Evolutionary conservation across 2,113 vertebrate genomes (phyloP), one percentile per base, ranked within the genome.

Genomic region (Gobius niger): DNA sequence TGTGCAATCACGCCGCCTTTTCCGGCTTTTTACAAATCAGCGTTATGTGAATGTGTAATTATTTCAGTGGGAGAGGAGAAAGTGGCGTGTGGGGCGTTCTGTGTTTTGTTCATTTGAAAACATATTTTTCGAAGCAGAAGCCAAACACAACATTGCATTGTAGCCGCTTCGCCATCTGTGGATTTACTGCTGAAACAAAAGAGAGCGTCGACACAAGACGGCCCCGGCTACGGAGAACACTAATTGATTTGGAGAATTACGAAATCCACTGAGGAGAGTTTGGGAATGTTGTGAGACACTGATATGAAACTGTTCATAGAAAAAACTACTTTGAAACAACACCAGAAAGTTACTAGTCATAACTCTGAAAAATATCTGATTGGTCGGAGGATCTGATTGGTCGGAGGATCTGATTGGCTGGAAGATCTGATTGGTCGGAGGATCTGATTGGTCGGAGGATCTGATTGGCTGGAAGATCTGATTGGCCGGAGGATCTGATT

Each of bases 11-110:
- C 34, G 68, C 65, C 78, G 67, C 66, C 59, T 65, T 59, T n/a
- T 24, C 34, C 34, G 18, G 59, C 53, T 7, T 60, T 16, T 50
- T 75, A 81, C 72, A 80, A 81, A 85, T 88, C 82, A 75, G 71
- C 80, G 85, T 75, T 77, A 61, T 84, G 75, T 82, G 68, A 80
- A 88, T 82, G 68, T 75, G 70, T 83, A 82, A 86, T 88, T 87
- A 84, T 86, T 85, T 83, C 69, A 70, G 46, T 59, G 46, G 53
- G 1, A 44, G 14, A 79, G 51, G 10, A 75, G 72, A 65, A 82
- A 83, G 78, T 81, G 70, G 78, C 77, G 71, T 78, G 72, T 78
- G 72, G 62, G 63, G 69, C 49, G 81, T 85, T 81, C 82, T 49
- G 63, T 57, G 68, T 57, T 34, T 67, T 60, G 54, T 56, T 44